Conservation (phyloP, 2,113 vertebrate genomes). For the Prinia subflava region DNA sequence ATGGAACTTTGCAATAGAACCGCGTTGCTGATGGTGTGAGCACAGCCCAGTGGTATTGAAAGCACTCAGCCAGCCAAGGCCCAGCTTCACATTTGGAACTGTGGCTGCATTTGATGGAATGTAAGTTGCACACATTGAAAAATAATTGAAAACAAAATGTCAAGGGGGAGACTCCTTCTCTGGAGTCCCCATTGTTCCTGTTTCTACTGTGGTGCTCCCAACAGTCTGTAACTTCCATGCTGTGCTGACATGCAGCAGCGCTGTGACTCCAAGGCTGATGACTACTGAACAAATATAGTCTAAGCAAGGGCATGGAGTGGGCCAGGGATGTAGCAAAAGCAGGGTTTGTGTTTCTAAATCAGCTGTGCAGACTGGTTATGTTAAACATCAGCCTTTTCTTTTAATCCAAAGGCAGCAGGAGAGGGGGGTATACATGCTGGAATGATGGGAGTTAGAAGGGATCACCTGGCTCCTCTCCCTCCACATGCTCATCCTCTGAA, state of each 20-base stretch:
- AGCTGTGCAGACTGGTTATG: background rate
- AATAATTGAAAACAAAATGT: background rate
- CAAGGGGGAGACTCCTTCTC: background rate
- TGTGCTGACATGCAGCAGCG: background rate
- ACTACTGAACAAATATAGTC: background rate
- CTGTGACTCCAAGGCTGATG: background rate
- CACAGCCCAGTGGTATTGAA: background rate
- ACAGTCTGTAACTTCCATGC: background rate
- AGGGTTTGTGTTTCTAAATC: background rate
- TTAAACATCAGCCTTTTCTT: background rate
- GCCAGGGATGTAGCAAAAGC: background rate
- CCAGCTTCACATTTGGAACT: background rate
- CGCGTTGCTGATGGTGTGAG: background rate
- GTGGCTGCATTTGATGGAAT: conserved; percentile 14
- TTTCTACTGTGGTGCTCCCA: background rate
- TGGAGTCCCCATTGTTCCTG: background rate
- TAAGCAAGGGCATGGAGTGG: background rate
- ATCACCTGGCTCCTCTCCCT: background rate
- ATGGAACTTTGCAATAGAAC: background rate
- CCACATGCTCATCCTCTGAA: background rate
- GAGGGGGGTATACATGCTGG: background rate
- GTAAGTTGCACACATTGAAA: background rate
- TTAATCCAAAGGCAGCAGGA: background rate
- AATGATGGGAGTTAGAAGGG: background rate
- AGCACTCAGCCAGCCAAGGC: background rate